Evolutionary conservation across 1,140 invertebrate genomes (phyloP), one percentile per base, ranked within the genome.

Genomic region (Bombus waltoni): DNA sequence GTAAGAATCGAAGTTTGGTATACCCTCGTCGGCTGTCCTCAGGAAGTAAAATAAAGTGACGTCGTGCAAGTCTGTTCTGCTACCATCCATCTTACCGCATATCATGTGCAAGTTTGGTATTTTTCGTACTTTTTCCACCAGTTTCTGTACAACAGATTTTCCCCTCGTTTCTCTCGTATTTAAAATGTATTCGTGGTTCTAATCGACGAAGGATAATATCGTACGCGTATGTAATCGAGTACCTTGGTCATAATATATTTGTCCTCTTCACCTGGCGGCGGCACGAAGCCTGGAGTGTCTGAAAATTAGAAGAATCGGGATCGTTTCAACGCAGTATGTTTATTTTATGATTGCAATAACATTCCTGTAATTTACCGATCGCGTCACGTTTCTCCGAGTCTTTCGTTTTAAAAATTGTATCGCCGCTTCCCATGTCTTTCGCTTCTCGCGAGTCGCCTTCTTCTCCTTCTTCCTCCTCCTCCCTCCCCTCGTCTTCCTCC

Each of bases 31-130:
- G 13, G 93, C 95, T n/a, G 93, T 94, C 68, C 97, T 95, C 82
- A 97, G 89, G 77, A 98, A 96, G 91, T 97, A 98, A 0, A 97
- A 93, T 86, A 97, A 96, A 76, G 96, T 96, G 1, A 94, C 94
- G 25, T 89, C 65, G 0, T 89, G 81, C 9, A 88, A n/a, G 38
- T 96, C 96, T 0, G 94, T 91, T 53, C 95, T 94, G 15, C 94
- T 93, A 1, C 95, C 95, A 15, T 95, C 94, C 76, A 97, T 94
- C 53, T 95, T 95, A 0, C 97, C 97, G 87, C 97, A 97, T 40
- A 96, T 92, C 1, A 96, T 96, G 65, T 97, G 95, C 9, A 98
- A 91, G 28, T 96, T 95, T 28, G 97, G 97, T 5, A 97, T 96
- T 83, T 96, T 95, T 2, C 97, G 95, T 1, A 96, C 92, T 90